Evolutionary conservation across 2,888 invertebrate species (phyloP), one percentile per base, ranked within the genome.

Genomic region (Tenthredo mesomela): DNA sequence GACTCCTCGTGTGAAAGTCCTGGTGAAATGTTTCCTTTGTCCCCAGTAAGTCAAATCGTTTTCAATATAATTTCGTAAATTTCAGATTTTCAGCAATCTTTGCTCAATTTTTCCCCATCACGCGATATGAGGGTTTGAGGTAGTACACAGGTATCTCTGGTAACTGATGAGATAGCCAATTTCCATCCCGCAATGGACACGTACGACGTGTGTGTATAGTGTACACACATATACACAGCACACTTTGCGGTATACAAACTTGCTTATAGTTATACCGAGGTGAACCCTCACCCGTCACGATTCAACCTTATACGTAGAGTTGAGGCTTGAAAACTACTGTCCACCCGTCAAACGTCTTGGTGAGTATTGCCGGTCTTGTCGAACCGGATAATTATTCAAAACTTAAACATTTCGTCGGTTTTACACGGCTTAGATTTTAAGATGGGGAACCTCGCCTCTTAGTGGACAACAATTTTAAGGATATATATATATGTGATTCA

Each of bases 281-380:
- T 80, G 82, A 82, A 85, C 85, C 82, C 71, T 71, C 54, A 85
- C 85, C 85, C 82, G 82, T 82, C 82, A 82, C 85, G 85, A 85
- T 82, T 71, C 85, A 84, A 61, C 80, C 84, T 84, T 67, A 43
- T 43, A 61, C 54, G 37, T 43, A 40, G 18, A 40, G 61, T 43
- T 10, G 33, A 37, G 78, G 78, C 84, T 33, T 40, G 84, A 7
- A 84, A 84, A 84, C 47, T 84, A 84, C 77, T 84, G 84, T 58
- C 84, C 84, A 67, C 12, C 29, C 65, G 21, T 77, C 29, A 77
- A 77, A 77, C 47, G 77, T 54, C 50, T 77, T 2, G 18, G 21
- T 25, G 4, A 33, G 33, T 77, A 50, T 54, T 18, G 21, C 25
- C 3, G 50, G 25, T 6, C 33, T 77, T 25, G 3, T 15, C 29